Conservation (phyloP, 1,140 invertebrate genomes). For the Drosophila kanapiae region DNA sequence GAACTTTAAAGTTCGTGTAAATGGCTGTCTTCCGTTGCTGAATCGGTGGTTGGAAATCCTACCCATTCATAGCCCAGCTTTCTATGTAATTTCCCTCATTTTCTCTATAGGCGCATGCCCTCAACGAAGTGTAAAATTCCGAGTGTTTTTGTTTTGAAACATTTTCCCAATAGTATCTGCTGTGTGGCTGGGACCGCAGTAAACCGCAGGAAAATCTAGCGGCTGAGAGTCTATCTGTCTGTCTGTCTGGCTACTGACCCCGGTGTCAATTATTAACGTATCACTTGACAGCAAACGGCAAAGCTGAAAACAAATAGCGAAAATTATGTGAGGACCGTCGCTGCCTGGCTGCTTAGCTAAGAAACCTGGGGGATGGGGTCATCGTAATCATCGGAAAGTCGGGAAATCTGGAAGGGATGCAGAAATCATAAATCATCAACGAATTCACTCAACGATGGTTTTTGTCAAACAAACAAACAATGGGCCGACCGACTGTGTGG, state of each 20-base stretch:
- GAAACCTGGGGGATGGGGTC: constrained; percentile 46
- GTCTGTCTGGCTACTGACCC: constrained; percentile 67
- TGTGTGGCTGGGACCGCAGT: constrained; percentile 54
- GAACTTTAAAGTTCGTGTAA: not conserved
- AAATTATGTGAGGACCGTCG: constrained; percentile 66
- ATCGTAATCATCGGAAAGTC: constrained; percentile 26
- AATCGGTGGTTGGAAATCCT: not conserved
- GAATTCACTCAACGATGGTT: constrained; percentile 81
- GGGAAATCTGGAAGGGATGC: constrained; percentile 41
- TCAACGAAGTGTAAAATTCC: constrained; percentile 77
- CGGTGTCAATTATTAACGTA: constrained; percentile 85
- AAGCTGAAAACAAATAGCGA: constrained; percentile 79
- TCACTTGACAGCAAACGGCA: constrained; percentile 78
- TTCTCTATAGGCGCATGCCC: constrained; percentile 51
- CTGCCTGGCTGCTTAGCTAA: constrained; percentile 20
- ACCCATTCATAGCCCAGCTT: not conserved
- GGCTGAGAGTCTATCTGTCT: constrained; percentile 21
- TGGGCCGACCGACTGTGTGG: constrained; percentile 51
- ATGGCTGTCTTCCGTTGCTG: not conserved
- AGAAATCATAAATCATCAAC: constrained; percentile 77
- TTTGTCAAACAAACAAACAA: constrained; percentile 82
- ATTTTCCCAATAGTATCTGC: constrained; percentile 42
- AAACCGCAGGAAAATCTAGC: constrained; percentile 62
- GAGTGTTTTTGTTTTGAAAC: constrained; percentile 57
- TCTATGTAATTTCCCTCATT: constrained; percentile 13